These are phyloP conservation scores for Aldrovandia affinis DNA, from an alignment of 2,797 vertebrate genomes.

Conservation along the genomic window DNA sequence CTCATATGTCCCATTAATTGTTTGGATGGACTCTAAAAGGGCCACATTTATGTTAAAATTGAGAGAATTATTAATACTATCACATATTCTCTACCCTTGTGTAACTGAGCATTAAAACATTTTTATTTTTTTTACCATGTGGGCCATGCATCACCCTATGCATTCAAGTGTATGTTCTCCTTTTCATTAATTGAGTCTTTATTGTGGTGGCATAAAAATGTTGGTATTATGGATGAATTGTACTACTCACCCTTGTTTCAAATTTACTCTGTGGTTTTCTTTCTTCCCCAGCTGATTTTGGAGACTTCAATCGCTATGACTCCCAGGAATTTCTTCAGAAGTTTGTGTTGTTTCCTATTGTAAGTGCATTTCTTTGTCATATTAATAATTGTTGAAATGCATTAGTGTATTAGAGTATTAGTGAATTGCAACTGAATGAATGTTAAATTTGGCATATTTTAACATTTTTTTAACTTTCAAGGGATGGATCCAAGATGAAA, in stretches of 20 bases:
- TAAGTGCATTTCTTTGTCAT: constrained; percentile 67
- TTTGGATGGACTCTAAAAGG: background rate
- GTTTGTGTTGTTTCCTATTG: constrained; percentile 94
- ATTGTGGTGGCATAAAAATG: background rate
- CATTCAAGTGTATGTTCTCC: background rate
- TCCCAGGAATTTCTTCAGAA: constrained; percentile 97
- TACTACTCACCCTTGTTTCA: background rate
- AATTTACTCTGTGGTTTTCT: background rate
- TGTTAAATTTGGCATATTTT: background rate
- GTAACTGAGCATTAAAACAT: background rate
- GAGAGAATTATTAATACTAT: background rate
- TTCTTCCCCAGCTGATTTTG: constrained; percentile 88
- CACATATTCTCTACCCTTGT: too few relatives aligned
- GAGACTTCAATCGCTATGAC: constrained; percentile 95
- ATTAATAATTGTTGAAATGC: background rate
- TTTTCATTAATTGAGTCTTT: background rate
- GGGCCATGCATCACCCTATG: background rate
- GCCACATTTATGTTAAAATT: background rate
- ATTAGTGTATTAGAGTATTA: too few relatives aligned
- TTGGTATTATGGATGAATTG: background rate
- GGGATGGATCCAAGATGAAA: constrained; percentile 97
- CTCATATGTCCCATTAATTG: background rate
- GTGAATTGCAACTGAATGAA: background rate
- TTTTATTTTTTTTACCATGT: background rate
- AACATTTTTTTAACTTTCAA: constrained; percentile 52